Base-by-base conservation (phyloP, 2,888 invertebrate genomes). In the Trichacis sp. region DNA sequence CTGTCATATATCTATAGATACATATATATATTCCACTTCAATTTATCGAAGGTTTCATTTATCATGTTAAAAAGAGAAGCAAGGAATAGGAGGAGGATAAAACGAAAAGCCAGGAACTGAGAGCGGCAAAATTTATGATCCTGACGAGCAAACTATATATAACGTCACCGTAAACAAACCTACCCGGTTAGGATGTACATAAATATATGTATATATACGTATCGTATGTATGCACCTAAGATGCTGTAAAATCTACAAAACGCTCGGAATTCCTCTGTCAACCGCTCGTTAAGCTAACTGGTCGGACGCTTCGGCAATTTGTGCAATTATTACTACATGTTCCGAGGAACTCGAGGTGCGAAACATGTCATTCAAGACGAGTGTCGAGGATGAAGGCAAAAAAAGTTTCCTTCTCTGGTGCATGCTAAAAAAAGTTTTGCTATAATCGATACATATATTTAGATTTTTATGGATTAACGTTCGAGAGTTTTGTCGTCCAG, bases 261-360 rank as follows among this genome's bases (percentile, higher is more conserved):
- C 54, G 75, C 74, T 75, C 73, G 69, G 74, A 71, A 81, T 79
- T 79, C 76, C 73, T 72, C 69, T 73, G 72, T 75, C 73, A 74
- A 71, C 73, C 73, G 73, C 78, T 76, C 76, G 73, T 80, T 79
- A 77, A 76, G n/a, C n/a, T n/a, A n/a, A n/a, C n/a, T n/a, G n/a
- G n/a, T n/a, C n/a, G n/a, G n/a, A n/a, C n/a, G 70, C 64, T 70
- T 68, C 67, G 71, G 73, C 72, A 72, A 74, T 74, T 75, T n/a
- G n/a, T n/a, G n/a, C n/a, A n/a, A n/a, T n/a, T n/a, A n/a, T n/a
- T n/a, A n/a, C n/a, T n/a, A n/a, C n/a, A n/a, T n/a, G n/a, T n/a
- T n/a, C n/a, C n/a, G n/a, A n/a, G n/a, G n/a, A n/a, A n/a, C n/a
- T n/a, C n/a, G n/a, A n/a, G n/a, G n/a, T n/a, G n/a, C n/a, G n/a